Evolutionary conservation across 2,113 vertebrate genomes (phyloP), one percentile per base, ranked within the genome.

Genomic region (Myotis lucifugus): DNA sequence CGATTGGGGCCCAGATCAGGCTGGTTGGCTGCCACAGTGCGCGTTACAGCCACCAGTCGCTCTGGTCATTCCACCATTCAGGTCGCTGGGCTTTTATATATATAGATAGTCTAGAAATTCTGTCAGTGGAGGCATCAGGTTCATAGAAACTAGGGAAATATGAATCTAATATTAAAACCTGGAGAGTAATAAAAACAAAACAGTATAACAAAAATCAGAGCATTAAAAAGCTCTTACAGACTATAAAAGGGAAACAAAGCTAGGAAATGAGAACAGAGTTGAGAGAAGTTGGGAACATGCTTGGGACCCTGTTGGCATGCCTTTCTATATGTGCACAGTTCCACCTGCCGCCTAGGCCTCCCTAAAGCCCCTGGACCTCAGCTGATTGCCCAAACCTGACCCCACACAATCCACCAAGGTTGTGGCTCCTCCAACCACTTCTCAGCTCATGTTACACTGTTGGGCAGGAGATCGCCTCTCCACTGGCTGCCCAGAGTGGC

Each of bases 171-270:
- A 76, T 54, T 37, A 85, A 94, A 89, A 50, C 37, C 25, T 50
- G 10, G 91, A 13, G 2, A 42, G 21, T 83, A 82, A 69, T 70
- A 93, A 93, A 56, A 93, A 83, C 14, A 69, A 70, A 94, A 76
- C 2, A 76, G 40, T 46, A 46, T 12, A 64, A 64, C 66, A 78
- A 87, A 78, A 84, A 40, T 84, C 70, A 64, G 25, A 77, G 46
- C 52, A 66, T 64, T 67, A 34, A 70, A 83, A 83, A 56, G 88
- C 69, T 69, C 84, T 79, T 66, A 37, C 19, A 61, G 52, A 73
- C 54, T 66, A 73, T 23, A 81, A 85, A 59, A 23, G 27, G 17
- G 76, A 64, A 59, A 59, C 56, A 25, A 59, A 87, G 77, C 25
- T 15, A 78, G 37, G 70, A 59, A 78, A 79, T 32, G 19, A 88